Base-by-base conservation (phyloP, 2,888 invertebrate genomes). In the Drosophila differens region DNA sequence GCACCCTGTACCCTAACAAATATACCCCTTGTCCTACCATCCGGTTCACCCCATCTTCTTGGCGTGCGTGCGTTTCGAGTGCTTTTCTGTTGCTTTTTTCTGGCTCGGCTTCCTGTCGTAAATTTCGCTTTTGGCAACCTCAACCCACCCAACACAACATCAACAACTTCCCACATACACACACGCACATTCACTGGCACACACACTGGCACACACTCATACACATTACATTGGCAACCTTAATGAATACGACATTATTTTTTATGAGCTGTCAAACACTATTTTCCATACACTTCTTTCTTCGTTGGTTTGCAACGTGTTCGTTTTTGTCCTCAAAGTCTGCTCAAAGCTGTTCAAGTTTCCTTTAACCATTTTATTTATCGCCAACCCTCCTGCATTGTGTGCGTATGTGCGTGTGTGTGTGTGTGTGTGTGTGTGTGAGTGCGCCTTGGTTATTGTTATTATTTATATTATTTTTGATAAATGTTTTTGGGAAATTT, bases 191-290 rank as follows among this genome's bases (percentile, higher is more conserved):
- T 63, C 65, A 76, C 76, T 37, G 67, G 47, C 65, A 66, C 61
- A 60, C 77, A 61, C 70, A 51, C 63, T 33, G 57, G 25, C 67
- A 37, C 44, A 55, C 68, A 39, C 68, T 55, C 61, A 55, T 72
- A 53, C 69, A 66, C 71, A 76, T 66, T 76, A 74, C 78, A 80
- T 70, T 76, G 73, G 84, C 82, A 84, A 83, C 82, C 85, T 86
- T 89, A 89, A 89, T 89, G 89, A 85, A 89, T 83, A 81, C 82
- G 89, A 87, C 85, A 89, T 89, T 87, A 89, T 86, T 90, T 83
- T 91, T 91, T 91, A 91, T 84, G 91, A 91, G 90, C 91, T 91
- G 90, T 85, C 91, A 91, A 90, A 91, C 89, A 90, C 88, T 87
- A 86, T 90, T 86, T 87, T 90, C 89, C 87, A 87, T 88, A 91